phyloP scores from a whole-genome alignment of 2,888 invertebrate species.

The Platerodrilus igneus region DNA sequence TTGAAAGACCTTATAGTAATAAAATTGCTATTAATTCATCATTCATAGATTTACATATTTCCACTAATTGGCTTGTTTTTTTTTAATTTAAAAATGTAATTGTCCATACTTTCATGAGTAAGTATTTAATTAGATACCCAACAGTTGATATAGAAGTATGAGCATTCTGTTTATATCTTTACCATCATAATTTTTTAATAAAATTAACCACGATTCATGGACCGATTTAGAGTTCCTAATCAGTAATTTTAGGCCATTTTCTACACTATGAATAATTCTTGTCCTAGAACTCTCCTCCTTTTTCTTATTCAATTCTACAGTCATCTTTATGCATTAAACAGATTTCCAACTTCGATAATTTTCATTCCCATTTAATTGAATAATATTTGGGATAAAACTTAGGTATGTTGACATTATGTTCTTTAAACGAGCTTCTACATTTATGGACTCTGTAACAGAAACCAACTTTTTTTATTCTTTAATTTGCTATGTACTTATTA shows the following conservation, averaged over 20 bases:
- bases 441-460: no score
- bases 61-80: constrained; percentile 1
- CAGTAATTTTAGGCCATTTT: constrained; percentile 2
- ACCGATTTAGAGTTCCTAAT: constrained; percentile 4
- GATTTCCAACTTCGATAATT: no score
- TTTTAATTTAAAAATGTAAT: constrained; percentile 1
- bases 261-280: not conserved
- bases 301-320: not conserved
- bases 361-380: no score
- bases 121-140: not conserved
- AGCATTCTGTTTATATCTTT: constrained; percentile 4
- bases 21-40: not conserved
- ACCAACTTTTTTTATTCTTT: no score
- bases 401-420: no score
- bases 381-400: no score
- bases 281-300: not conserved
- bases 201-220: constrained; percentile 1
- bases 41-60: constrained; percentile 1
- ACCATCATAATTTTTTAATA: constrained; percentile 3
- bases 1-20: not conserved
- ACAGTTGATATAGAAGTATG: not conserved
- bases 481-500: no score
- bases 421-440: no score
- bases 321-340: not conserved
- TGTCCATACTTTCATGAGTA: not conserved